These are phyloP conservation scores for Herpailurus yagouaroundi DNA, from an alignment of 2,113 vertebrate species.

Conservation along the genomic window DNA sequence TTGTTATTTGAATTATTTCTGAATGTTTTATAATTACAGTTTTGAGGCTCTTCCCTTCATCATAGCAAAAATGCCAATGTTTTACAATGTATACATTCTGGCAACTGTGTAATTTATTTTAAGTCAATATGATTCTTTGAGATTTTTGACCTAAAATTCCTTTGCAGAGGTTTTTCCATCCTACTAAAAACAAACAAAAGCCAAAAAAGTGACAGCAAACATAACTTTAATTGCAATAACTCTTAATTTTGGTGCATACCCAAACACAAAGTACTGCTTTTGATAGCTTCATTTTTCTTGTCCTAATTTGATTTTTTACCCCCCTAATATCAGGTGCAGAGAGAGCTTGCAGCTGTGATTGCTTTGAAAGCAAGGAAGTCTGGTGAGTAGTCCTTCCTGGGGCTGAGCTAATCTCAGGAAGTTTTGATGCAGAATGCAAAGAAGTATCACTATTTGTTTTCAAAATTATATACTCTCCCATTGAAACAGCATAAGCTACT, in stretches of 20 bases:
- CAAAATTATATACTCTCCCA: neutral
- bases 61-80: neutral
- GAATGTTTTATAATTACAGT: neutral
- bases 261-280: neutral
- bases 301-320: constrained; percentile 66
- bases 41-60: neutral
- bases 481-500: neutral
- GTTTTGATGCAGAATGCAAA: neutral
- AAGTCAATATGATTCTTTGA: neutral
- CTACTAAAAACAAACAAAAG: neutral
- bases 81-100: neutral
- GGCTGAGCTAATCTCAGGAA: neutral
- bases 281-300: constrained; percentile 22
- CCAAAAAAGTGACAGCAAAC: neutral
- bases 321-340: constrained; percentile 91
- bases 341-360: constrained; percentile 95
- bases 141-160: constrained; percentile 16
- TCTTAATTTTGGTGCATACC: neutral
- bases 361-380: constrained; percentile 96
- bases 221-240: neutral
- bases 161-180: neutral
- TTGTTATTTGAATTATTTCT: neutral
- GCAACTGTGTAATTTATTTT: neutral
- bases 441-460: neutral
- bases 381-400: constrained; percentile 87